Base-by-base conservation (phyloP, 1,140 invertebrate genomes). In the Eciton burchellii region DNA sequence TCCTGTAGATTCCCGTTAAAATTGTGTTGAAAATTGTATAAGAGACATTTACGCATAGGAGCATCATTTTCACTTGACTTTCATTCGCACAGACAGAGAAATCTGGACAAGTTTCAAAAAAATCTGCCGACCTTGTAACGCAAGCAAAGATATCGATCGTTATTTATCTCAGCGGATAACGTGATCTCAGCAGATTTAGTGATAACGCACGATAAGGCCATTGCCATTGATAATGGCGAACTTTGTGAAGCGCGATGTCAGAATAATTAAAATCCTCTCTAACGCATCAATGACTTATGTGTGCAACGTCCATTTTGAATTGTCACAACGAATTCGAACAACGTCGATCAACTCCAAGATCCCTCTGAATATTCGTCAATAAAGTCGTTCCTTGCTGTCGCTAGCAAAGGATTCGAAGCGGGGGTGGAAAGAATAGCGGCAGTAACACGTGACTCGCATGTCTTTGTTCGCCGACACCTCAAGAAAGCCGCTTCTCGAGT, bases 401-500 rank as follows among this genome's bases (percentile, higher is more conserved):
- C 19, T 26, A 73, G 9, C 43, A 6, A 9, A 26, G 47, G 35
- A 49, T 19, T 29, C 3, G 41, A 45, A 19, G 24, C 4, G 16
- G 54, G 45, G n/a, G 2, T 59, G 19, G 49, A 81, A 56, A 81
- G 56, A 56, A 71, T 71, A 60, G 29, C 45, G 79, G 35, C 77
- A 83, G 82, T 81, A 90, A 90, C 91, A 91, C 89, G 91, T 90
- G 91, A 86, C 87, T 72, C 56, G 45, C 82, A 60, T 45, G 49
- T 79, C 63, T 72, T 82, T 66, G 70, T 57, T 73, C 76, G 63
- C 29, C 76, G 60, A 68, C 35, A 65, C 68, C 86, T 79, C 71
- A 86, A 89, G 90, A 81, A 91, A 90, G 89, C 85, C 84, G 88
- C 85, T 88, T 89, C 90, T 91, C 87, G 88, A 89, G 88, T 90